Evolutionary conservation across 2,888 invertebrate genomes (phyloP), one percentile per base, ranked within the genome.

Genomic region (Synanthedon myopaeformis): DNA sequence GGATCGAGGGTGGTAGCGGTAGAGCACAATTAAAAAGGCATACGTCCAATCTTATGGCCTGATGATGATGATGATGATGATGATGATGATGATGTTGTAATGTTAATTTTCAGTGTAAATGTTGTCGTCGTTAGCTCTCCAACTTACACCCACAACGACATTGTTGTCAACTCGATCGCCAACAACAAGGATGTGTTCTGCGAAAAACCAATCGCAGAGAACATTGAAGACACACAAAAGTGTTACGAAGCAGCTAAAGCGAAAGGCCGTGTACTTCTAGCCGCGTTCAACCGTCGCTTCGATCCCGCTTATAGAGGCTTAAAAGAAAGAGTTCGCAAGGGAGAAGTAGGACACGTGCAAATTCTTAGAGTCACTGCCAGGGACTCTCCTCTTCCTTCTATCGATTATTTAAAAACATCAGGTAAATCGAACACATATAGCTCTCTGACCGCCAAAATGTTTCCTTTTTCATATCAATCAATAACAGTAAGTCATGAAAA

Each of bases 231-330:
- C 8, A 89, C 90, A 0, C 78, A 76, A 57, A 86, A 79, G 54
- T 91, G 91, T 61, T 92, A 90, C 65, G 87, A 90, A 49, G 74
- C 84, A 0, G 92, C 92, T 0, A 82, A 84, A 54, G 76, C 86
- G 51, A 81, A 82, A 35, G 88, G 89, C 2, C 85, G 82, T 41
- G 85, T 89, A 0, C 74, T 93, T 4, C 88, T 91, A 55, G 89
- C 90, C 28, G 92, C 91, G 4, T 93, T 92, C 73, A 92, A 92
- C 70, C 89, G 92, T 57, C 89, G 92, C 17, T 92, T 91, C 65
- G 92, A 93, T 68, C 91, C 91, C 0, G 84, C 90, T 23, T 90
- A 91, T 64, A 70, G 72, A 41, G 69, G 79, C 2, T 69, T 92
- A 0, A 82, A 81, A 57, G 67, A 86, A 0, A 77, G 88, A 54